These are phyloP conservation scores for Ctenicera cuprea DNA, from an alignment of 2,888 invertebrate species.

Conservation along the genomic window DNA sequence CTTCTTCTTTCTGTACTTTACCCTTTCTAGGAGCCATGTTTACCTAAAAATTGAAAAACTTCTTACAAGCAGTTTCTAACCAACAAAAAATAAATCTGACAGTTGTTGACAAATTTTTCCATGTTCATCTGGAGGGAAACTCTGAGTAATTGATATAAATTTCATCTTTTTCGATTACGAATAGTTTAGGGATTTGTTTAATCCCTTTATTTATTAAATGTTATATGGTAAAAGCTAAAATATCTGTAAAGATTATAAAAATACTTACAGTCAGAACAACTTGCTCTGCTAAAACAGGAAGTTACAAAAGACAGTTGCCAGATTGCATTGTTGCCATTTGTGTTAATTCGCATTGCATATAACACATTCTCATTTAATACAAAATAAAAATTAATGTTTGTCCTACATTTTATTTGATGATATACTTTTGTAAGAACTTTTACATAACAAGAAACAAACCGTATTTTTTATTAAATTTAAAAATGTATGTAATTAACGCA, in stretches of 20 bases:
- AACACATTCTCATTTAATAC: neutral
- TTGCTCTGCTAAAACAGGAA: constrained; percentile 28
- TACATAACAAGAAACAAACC: no score
- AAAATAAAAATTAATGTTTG: neutral
- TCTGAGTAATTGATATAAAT: neutral
- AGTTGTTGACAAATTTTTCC: constrained; percentile 21
- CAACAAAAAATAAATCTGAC: constrained; percentile 5
- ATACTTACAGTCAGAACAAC: constrained; percentile 34
- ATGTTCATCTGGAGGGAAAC: neutral
- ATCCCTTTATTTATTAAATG: no score
- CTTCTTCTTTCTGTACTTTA: constrained; percentile 97
- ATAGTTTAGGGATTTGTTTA: no score
- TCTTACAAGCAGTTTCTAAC: constrained; percentile 16
- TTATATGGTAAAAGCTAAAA: no score
- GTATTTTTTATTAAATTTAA: no score
- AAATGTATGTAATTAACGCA: no score
- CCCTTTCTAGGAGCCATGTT: constrained; percentile 98
- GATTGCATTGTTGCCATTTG: constrained; percentile 1
- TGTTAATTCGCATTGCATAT: no score
- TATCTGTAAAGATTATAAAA: neutral
- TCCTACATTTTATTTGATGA: no score
- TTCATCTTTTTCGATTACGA: neutral
- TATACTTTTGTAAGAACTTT: no score
- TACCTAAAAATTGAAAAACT: constrained; percentile 50
- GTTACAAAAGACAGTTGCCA: constrained; percentile 21